Evolutionary conservation across 2,888 invertebrate species (phyloP).

Genomic region (Hedychridium roseum): DNA sequence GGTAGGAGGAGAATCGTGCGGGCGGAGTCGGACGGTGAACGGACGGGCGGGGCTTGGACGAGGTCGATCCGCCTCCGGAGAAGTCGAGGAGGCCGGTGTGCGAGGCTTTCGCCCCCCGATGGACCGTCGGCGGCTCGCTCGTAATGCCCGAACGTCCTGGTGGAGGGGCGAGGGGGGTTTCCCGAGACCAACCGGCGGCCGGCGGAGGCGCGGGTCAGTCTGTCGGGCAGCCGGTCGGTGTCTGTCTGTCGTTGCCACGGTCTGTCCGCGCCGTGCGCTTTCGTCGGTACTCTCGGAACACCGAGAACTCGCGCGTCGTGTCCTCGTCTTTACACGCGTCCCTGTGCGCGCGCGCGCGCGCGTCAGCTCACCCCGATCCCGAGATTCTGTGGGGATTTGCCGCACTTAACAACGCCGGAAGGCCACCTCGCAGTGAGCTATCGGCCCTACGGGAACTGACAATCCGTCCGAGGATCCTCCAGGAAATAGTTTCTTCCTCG

Average conservation of each 20-base stretch:
- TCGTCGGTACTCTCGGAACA: conserved; percentile 27
- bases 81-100: conserved; percentile 2
- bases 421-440: too few species aligned
- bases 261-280: conserved; percentile 59
- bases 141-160: neutral
- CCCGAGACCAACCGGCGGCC: conserved; percentile 56
- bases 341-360: conserved; percentile 20
- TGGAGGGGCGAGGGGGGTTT: conserved; percentile 50
- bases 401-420: too few species aligned
- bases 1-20: conserved; percentile 24
- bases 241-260: conserved; percentile 56
- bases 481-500: too few species aligned
- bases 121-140: neutral
- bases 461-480: too few species aligned
- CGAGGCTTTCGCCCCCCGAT: conserved; percentile 13
- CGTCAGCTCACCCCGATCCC: too few species aligned
- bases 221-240: conserved; percentile 63
- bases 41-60: conserved; percentile 30
- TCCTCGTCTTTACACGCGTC: conserved; percentile 31
- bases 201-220: conserved; percentile 61
- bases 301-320: conserved; percentile 14
- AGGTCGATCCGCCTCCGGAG: conserved; percentile 3
- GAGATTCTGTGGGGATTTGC: too few species aligned
- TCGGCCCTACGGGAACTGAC: too few species aligned
- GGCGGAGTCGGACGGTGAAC: conserved; percentile 34